phyloP scores from a whole-genome alignment of 2,797 vertebrate genomes.

The Orestias chungarensis region DNA sequence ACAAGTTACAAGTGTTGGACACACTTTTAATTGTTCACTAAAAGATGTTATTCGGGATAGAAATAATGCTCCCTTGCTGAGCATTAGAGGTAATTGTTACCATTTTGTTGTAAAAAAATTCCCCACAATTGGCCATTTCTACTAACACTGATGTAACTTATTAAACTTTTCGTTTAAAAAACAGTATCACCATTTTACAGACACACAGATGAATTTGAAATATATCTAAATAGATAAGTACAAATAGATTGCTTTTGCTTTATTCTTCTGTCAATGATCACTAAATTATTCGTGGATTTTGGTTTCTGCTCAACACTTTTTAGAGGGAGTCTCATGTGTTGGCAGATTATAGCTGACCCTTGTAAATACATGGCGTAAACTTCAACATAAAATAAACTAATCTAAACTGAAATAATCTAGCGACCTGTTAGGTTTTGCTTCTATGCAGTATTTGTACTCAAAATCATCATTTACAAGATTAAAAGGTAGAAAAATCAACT shows the following conservation, averaged over 20 bases:
- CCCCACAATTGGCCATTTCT: not conserved
- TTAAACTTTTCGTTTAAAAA: not conserved
- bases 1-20: constrained; percentile 11
- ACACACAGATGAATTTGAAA: not conserved
- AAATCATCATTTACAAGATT: not conserved
- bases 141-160: not conserved
- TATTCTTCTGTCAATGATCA: no score
- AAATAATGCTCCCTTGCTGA: not conserved
- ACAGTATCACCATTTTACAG: not conserved
- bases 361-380: no score
- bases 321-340: not conserved
- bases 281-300: no score
- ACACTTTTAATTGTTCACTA: constrained; percentile 11
- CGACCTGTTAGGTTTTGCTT: not conserved
- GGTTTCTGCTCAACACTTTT: no score
- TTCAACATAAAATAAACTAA: not conserved
- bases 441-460: not conserved
- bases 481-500: not conserved
- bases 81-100: constrained; percentile 4
- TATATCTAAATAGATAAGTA: no score
- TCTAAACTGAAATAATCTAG: not conserved
- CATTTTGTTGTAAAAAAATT: not conserved
- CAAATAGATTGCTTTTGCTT: no score
- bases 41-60: not conserved
- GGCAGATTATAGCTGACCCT: not conserved